Conservation (phyloP, 2,888 invertebrate genomes). For the Athalia cordata region DNA sequence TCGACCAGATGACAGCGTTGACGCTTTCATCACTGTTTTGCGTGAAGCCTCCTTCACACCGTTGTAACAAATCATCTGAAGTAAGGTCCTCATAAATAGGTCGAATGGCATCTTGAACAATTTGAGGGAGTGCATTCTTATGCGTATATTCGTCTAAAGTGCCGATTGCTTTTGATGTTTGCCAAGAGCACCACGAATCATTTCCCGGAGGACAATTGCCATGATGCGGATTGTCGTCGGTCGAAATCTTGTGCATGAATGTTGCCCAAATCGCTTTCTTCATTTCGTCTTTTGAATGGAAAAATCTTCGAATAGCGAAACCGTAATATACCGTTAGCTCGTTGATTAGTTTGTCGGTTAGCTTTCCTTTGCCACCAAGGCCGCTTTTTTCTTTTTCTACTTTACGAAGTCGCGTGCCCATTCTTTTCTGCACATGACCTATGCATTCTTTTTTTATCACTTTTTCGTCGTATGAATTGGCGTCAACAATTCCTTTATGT, state of each 20-base stretch:
- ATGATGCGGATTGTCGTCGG: not conserved
- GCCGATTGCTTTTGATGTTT: not conserved
- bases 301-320: not conserved
- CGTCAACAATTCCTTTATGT: slow-evolving; percentile 32
- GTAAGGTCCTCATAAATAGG: not conserved
- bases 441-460: slow-evolving; percentile 32
- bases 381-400: not conserved
- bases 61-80: not conserved
- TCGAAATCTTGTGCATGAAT: not conserved
- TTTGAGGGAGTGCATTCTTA: not conserved
- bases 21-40: not conserved
- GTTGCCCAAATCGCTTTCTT: slow-evolving; percentile 1
- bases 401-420: not conserved
- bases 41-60: not conserved
- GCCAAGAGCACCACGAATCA: not conserved
- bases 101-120: not conserved
- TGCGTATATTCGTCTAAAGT: not conserved
- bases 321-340: slow-evolving; percentile 2
- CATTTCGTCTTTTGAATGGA: not conserved
- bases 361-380: slow-evolving; percentile 11
- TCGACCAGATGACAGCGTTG: not conserved
- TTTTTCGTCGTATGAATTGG: slow-evolving; percentile 23
- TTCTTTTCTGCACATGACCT: slow-evolving; percentile 1
- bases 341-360: not conserved
- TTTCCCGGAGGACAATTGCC: not conserved